Evolutionary conservation across 2,113 vertebrate genomes (phyloP), one percentile per base, ranked within the genome.

Genomic region (Elephas maximus): DNA sequence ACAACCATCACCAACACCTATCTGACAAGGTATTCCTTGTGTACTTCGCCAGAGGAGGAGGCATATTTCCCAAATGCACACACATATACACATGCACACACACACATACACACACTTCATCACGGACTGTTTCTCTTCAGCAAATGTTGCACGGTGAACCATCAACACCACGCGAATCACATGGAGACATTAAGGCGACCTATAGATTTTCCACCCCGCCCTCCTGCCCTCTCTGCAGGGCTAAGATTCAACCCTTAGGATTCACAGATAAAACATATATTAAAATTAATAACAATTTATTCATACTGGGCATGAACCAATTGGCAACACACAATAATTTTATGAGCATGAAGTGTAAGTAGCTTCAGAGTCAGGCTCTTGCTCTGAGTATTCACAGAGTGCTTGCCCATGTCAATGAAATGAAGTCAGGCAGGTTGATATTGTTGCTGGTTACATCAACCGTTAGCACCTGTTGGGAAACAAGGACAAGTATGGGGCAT

Each of bases 361-460:
- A 60, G 51, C 76, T 89, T 76, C 30, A 87, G 86, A 90, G 53
- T 80, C 67, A 89, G 57, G 44, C 24, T 93, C 80, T 82, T 79
- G 63, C 4, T 88, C 53, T 92, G 80, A 53, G 73, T 51, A 23
- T 81, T 95, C 89, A 97, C 5, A 0, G 24, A 48, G 92, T 71
- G 48, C 4, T 96, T 63, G 6, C 57, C 98, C 98, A 98, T 0
- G 90, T 97, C 96, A 98, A 4, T 14, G 96, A 97, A 26, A 8
- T 24, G 78, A 96, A 96, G 51, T 76, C 3, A 30, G 91, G 96
- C 1, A 98, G 74, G 82, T 45, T 96, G 86, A 97, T 65, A 2
- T 3, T 17, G 33, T 1, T 21, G 26, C 0, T 8, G 9, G 88
- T 93, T 85, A 96, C 14, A 24, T 97, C 2, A 24, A 98, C 33